Base-by-base conservation (phyloP, 1,140 invertebrate species). In the Periplaneta americana region DNA sequence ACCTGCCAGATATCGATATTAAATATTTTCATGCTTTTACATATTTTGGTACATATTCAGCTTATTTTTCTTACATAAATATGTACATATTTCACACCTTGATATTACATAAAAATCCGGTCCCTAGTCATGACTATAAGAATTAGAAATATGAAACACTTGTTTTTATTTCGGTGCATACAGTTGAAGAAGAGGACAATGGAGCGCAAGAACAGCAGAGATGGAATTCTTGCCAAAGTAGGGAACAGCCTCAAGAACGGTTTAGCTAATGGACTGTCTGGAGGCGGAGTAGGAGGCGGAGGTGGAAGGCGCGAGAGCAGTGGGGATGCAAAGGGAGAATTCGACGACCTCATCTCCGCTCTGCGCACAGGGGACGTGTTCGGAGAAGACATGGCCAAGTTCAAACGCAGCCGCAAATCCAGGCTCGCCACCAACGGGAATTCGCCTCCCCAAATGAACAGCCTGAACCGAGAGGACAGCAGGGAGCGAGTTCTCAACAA, bases 281-380 rank as follows among this genome's bases (percentile, higher is more conserved):
- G 22, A n/a, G 48, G 48, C 10, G 15, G 10, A 48, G 39, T 48
- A 6, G 39, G 39, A 22, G 90, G 88, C 84, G 83, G 88, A 83
- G 92, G 91, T 82, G 91, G 91, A 3, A 90, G 82, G 80, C 82
- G 84, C 85, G 79, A 86, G 81, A 86, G 87, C 74, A 80, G 39
- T 76, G 84, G 87, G 34, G 89, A 91, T 79, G 93, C 93, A 82
- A 94, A 96, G 85, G 95, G 95, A 82, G 98, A 99, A 89, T 99
- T 99, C 89, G 98, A 99, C 87, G 97, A 99, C 88, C 89, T 99
- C 36, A 99, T 99, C 85, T 98, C 97, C 4, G 98, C 98, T 0
- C 88, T 99, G 28, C 90, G 98, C 85, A 98, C 97, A 1, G 98
- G 98, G 0, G 98, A 99, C 86, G 97, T 99, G 0, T 99, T 99